Percentiles rank a stretch among this genome's conserved stretches.
These are phyloP conservation scores for Drosophila tripunctata DNA, from an alignment of 2,888 invertebrate genomes.

Conservation along the genomic window DNA sequence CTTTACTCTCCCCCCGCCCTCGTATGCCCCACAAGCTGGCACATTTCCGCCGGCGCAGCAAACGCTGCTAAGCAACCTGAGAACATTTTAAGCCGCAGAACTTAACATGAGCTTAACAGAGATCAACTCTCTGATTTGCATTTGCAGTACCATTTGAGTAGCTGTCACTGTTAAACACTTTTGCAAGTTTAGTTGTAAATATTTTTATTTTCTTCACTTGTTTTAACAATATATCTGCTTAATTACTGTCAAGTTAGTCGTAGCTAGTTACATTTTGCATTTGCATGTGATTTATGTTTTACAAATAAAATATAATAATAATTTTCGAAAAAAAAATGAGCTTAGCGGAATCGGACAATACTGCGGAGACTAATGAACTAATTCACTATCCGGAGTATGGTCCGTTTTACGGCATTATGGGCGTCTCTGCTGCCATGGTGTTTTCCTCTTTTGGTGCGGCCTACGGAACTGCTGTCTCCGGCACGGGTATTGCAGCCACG, in stretches of 20 bases:
- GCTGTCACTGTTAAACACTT: not conserved
- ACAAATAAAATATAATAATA: slow-evolving; percentile 25
- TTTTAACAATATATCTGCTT: not conserved
- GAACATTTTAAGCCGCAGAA: slow-evolving; percentile 61
- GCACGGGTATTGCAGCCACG: slow-evolving; percentile 99
- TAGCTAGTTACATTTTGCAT: slow-evolving; percentile 29
- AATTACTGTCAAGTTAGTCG: slow-evolving; percentile 3
- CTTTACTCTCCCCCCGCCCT: slow-evolving; percentile 49
- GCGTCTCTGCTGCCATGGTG: slow-evolving; percentile 49
- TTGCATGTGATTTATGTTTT: slow-evolving; percentile 45
- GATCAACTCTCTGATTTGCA: too few species aligned
- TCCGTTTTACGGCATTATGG: slow-evolving; percentile 68
- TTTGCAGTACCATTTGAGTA: not conserved
- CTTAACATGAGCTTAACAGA: not conserved
- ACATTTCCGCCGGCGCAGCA: slow-evolving; percentile 77
- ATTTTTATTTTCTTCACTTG: not conserved
- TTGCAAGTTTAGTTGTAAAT: not conserved
- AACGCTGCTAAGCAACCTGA: slow-evolving; percentile 72
- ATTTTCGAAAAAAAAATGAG: slow-evolving; percentile 2
- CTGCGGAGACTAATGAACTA: not conserved
- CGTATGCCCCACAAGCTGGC: slow-evolving; percentile 28
- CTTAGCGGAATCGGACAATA: not conserved
- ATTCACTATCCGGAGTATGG: slow-evolving; percentile 42
- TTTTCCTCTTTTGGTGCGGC: slow-evolving; percentile 90
- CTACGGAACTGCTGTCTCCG: slow-evolving; percentile 86